A percentile compares a stretch with the other conserved stretches of the same genome.
phyloP scores from a whole-genome alignment of 2,888 invertebrate genomes.

The Drosophila eohydei region DNA sequence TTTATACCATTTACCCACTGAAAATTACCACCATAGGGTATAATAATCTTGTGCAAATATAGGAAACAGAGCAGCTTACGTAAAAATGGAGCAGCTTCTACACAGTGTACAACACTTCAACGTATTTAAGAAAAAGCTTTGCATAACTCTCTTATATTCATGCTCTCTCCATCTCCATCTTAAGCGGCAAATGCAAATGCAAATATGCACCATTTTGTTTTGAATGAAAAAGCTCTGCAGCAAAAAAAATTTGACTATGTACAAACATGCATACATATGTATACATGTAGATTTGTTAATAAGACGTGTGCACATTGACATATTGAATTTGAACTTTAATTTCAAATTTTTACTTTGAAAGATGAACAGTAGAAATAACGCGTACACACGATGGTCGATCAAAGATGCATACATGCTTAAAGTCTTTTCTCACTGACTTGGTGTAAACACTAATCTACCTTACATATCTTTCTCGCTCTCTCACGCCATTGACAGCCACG shows the following conservation, averaged over 20 bases:
- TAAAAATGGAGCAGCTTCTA: background rate
- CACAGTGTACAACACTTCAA: background rate
- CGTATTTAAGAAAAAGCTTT: slow-evolving; percentile 4
- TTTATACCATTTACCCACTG: slow-evolving; percentile 9
- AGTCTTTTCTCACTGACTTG: background rate
- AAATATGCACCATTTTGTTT: slow-evolving; percentile 1
- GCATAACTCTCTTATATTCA: background rate
- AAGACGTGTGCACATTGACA: slow-evolving; percentile 2
- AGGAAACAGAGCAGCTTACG: too few relatives aligned
- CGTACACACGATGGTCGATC: background rate
- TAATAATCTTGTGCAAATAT: slow-evolving; percentile 1
- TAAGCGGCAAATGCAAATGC: background rate
- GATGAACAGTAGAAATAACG: background rate
- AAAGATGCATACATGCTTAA: background rate
- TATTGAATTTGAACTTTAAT: background rate
- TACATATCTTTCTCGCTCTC: background rate
- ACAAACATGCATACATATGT: background rate
- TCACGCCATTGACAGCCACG: background rate
- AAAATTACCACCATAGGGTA: background rate
- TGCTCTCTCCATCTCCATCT: background rate
- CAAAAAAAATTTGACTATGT: background rate
- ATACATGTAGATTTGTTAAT: slow-evolving; percentile 7
- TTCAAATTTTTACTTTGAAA: background rate
- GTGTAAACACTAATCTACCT: background rate
- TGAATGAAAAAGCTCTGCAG: slow-evolving; percentile 5